Evolutionary conservation across 2,797 vertebrate genomes (phyloP).

Genomic region (Macropodus opercularis): DNA sequence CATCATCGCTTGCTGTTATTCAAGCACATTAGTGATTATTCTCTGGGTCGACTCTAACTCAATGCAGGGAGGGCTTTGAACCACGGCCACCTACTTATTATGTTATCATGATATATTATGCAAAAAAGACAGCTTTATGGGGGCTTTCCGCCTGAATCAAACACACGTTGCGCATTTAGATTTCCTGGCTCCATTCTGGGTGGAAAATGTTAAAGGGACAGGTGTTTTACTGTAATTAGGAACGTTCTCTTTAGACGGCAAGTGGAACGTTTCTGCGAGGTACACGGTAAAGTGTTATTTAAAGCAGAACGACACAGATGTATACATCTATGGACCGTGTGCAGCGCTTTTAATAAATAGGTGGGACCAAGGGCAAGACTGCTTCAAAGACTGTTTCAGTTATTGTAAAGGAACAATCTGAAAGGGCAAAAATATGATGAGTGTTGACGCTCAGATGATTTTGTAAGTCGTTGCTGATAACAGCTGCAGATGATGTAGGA

Average conservation of each 20-base stretch:
- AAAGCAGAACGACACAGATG: too few relatives aligned
- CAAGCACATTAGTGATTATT: conserved; percentile 36
- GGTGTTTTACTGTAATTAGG: conserved; percentile 42
- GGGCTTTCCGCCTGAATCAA: conserved; percentile 50
- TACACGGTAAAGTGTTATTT: neutral
- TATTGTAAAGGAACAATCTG: neutral
- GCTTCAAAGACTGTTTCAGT: neutral
- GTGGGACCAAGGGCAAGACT: neutral
- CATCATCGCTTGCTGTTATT: conserved; percentile 14
- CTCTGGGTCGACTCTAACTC: conserved; percentile 18
- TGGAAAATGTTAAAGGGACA: conserved; percentile 51
- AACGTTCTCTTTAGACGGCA: conserved; percentile 27
- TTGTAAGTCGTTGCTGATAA: conserved; percentile 39
- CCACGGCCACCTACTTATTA: conserved; percentile 58
- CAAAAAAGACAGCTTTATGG: conserved; percentile 60
- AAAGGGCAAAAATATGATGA: conserved; percentile 15
- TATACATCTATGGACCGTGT: neutral
- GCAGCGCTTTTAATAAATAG: too few relatives aligned
- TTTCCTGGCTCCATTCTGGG: conserved; percentile 62
- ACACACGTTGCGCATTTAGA: conserved; percentile 44
- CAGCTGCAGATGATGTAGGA: conserved; percentile 31
- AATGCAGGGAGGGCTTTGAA: conserved; percentile 46
- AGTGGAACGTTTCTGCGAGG: conserved; percentile 3
- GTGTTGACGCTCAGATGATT: conserved; percentile 27
- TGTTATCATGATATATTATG: conserved; percentile 62